Evolutionary conservation across 1,140 invertebrate species (phyloP).

Genomic region (Drosophila rufa): DNA sequence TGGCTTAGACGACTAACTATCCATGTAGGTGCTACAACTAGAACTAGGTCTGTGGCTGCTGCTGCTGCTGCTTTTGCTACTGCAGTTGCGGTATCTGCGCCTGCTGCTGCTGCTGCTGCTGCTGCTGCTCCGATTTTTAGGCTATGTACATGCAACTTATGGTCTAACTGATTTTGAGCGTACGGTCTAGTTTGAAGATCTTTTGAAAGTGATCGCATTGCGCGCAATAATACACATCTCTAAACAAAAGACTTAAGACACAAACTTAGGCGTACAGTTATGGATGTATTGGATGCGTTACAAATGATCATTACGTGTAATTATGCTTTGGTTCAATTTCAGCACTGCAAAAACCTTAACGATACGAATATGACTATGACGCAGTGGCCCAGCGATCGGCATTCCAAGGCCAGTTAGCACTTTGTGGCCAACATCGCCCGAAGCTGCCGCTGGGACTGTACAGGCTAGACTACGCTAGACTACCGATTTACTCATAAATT

Average conservation of each 20-base stretch:
- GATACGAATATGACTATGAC: constrained; percentile 64
- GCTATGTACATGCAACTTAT: constrained; percentile 74
- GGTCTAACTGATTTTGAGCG: constrained; percentile 56
- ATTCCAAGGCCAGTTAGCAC: constrained; percentile 71
- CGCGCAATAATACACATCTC: constrained; percentile 78
- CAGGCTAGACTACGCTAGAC: constrained; percentile 7
- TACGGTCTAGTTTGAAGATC: constrained; percentile 79
- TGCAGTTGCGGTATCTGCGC: constrained; percentile 29
- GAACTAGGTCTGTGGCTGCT: constrained; percentile 34
- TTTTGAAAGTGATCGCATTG: constrained; percentile 76
- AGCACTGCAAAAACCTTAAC: constrained; percentile 71
- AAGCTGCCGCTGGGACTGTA: constrained; percentile 67
- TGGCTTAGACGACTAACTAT: constrained; percentile 39
- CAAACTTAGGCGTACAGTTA: constrained; percentile 58
- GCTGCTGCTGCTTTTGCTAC: background rate
- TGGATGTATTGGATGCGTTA: constrained; percentile 25
- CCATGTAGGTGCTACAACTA: constrained; percentile 34
- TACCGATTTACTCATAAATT: constrained; percentile 54
- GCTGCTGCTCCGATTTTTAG: constrained; percentile 44
- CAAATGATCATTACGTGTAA: constrained; percentile 38
- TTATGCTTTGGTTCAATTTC: constrained; percentile 85
- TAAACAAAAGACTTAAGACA: constrained; percentile 84
- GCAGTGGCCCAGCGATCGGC: constrained; percentile 56
- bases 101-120: constrained; percentile 12
- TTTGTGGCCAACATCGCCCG: constrained; percentile 68